phyloP scores from a whole-genome alignment of 2,113 vertebrate species.

The Rhabdornis inornatus region DNA sequence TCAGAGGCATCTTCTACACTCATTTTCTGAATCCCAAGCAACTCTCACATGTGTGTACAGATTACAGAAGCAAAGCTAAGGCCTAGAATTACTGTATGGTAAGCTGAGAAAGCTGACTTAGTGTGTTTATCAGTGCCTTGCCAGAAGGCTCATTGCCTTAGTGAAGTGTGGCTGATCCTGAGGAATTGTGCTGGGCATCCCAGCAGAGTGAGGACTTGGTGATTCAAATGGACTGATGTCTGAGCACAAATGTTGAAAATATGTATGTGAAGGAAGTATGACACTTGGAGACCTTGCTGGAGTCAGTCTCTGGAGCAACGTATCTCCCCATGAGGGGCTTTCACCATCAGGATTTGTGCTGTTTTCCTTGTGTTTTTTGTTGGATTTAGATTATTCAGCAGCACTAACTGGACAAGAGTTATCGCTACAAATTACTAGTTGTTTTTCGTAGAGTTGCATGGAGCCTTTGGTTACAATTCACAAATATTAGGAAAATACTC shows the following conservation, averaged over 20 bases:
- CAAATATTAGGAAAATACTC: background rate
- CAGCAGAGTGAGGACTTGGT: background rate
- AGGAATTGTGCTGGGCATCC: background rate
- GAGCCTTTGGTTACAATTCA: background rate
- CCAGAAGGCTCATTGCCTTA: background rate
- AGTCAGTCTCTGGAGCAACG: background rate
- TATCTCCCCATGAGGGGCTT: background rate
- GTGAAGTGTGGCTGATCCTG: background rate
- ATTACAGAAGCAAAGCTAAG: background rate
- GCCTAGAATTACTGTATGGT: background rate
- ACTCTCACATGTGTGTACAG: background rate
- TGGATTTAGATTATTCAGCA: background rate
- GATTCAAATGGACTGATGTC: background rate
- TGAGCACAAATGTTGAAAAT: background rate
- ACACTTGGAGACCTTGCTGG: background rate
- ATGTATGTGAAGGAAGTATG: rapidly evolving
- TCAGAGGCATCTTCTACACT: background rate
- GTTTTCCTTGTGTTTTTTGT: background rate
- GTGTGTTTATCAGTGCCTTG: background rate
- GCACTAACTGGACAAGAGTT: background rate
- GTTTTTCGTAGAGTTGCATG: background rate
- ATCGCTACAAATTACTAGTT: background rate
- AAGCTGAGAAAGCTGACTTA: background rate
- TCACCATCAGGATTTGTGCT: background rate
- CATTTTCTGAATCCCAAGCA: background rate